Evolutionary conservation across 2,113 vertebrate species (phyloP), one percentile per base, ranked within the genome.

Genomic region (Elgaria multicarinata): DNA sequence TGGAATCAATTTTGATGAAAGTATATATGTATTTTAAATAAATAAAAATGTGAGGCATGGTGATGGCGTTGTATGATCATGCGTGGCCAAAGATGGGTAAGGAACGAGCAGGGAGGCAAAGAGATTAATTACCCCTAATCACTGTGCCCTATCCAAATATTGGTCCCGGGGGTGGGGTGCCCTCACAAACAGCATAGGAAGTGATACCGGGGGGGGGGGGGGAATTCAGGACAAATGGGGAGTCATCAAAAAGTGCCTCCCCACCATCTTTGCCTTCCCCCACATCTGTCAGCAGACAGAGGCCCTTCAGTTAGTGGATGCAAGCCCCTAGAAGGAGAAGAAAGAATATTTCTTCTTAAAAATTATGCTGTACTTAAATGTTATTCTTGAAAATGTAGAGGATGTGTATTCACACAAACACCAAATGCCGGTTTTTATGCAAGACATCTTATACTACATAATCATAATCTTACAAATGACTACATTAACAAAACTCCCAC

Each of bases 301-400:
- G 42, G 75, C 20, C 22, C 24, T 76, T 76, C 42, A 7, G 20
- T 31, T 44, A 44, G 10, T 46, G 3, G 24, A 44, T 69, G 28
- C 62, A 83, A 33, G 42, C 42, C 85, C 94, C 85, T 86, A 94
- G 84, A 91, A 92, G 88, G 85, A 3, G 85, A 81, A 62, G 66
- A 93, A 92, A 90, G 72, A 91, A 87, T 84, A 92, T 75, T 94
- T 93, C 75, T 55, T 92, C 91, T 89, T 87, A 80, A 91, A 89
- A 93, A 83, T 53, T 81, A 95, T 87, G 81, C 81, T 36, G 79
- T 89, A 91, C 92, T 91, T 92, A 83, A 95, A 92, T 79, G 87
- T 7, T 0, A 62, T 85, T 89, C 89, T 94, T 93, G 90, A 94
- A 85, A 89, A 94, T 90, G 92, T 88, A 95, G 90, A 90, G 79